Evolutionary conservation across 2,113 vertebrate species (phyloP).

Genomic region (Mohoua ochrocephala): DNA sequence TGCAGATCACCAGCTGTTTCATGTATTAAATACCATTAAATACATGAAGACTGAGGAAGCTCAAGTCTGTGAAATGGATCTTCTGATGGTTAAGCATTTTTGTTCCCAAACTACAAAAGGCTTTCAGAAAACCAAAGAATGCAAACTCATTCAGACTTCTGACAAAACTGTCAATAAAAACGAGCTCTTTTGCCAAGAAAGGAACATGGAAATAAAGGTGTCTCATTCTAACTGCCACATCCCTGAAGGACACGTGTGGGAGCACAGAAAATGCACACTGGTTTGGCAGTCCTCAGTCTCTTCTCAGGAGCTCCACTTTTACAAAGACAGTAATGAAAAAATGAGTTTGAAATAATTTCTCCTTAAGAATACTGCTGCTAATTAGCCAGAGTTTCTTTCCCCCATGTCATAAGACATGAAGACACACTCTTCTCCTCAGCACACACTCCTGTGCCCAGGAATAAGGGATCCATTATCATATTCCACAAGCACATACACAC

Average conservation of each 20-base stretch:
- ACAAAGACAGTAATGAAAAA: not conserved
- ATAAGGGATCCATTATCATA: not conserved
- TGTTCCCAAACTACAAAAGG: not conserved
- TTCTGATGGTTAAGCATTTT: not conserved
- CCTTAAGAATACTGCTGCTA: not conserved
- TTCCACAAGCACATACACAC: not conserved
- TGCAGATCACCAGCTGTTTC: not conserved
- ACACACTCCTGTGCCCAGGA: not conserved
- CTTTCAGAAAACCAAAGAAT: not conserved
- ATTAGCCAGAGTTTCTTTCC: not conserved
- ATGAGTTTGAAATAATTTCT: not conserved
- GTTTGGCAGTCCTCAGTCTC: not conserved
- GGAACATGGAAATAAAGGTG: not conserved
- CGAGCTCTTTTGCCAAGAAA: not conserved
- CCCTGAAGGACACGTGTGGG: not conserved
- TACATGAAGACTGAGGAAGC: not conserved
- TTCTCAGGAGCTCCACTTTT: not conserved
- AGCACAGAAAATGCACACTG: fast-evolving
- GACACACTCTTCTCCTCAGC: not conserved
- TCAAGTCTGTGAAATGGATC: not conserved
- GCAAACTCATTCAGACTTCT: not conserved
- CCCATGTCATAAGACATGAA: fast-evolving
- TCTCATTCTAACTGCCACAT: not conserved
- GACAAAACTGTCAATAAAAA: not conserved
- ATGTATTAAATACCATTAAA: not conserved